phyloP scores from a whole-genome alignment of 53 echinoderm and acorn worm species.

The Temnopleurus reevesii region DNA sequence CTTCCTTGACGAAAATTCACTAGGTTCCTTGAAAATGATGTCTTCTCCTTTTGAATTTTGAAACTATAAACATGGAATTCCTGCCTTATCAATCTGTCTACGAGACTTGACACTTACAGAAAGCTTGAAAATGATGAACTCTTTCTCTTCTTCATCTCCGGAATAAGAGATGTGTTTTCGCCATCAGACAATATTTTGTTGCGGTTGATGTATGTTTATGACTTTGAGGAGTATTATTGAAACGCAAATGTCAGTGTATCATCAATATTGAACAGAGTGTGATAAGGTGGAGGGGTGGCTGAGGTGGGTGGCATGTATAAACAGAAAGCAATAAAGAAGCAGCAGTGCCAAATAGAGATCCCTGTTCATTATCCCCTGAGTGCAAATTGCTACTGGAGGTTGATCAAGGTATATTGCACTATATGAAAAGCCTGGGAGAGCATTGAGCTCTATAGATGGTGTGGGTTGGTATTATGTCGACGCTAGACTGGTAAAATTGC shows the following conservation, averaged over 20 bases:
- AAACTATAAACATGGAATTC: no score
- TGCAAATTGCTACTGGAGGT: neutral
- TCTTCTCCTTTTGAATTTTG: no score
- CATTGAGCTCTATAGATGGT: neutral
- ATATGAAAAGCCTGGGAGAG: neutral
- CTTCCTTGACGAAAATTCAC: no score
- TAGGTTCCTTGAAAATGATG: no score
- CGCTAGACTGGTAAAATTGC: neutral
- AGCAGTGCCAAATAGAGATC: neutral
- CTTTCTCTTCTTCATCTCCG: neutral
- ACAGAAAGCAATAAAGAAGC: neutral
- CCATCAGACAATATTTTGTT: constrained; percentile 12
- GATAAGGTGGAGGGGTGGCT: neutral
- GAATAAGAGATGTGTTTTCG: neutral
- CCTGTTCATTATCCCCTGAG: neutral
- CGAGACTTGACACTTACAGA: no score
- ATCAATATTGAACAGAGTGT: constrained; percentile 24
- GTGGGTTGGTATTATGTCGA: neutral
- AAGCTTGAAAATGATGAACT: no score
- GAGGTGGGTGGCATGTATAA: neutral
- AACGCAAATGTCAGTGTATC: constrained; percentile 26
- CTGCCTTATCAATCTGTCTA: no score
- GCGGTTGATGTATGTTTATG: constrained; percentile 8
- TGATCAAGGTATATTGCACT: constrained; percentile 4
- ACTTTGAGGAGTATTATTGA: constrained; percentile 26